Evolutionary conservation across 2,888 invertebrate species (phyloP).

Genomic region (Stenoptilia bipunctidactyla): DNA sequence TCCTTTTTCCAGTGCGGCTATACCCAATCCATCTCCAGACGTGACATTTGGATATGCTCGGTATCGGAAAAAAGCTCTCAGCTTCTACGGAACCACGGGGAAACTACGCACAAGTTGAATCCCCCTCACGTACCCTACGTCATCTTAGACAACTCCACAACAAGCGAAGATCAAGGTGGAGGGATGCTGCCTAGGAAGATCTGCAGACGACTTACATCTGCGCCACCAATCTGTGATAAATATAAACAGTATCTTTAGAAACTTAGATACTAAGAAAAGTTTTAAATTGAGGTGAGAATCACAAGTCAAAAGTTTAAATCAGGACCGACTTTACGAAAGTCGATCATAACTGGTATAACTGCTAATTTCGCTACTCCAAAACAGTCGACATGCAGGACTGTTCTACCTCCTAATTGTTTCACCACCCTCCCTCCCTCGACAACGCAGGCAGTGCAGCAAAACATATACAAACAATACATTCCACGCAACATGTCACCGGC

Average conservation of each 20-base stretch:
- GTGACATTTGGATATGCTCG: conserved; percentile 32
- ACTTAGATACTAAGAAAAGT: no score
- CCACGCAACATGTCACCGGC: no score
- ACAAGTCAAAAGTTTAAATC: no score
- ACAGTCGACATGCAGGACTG: no score
- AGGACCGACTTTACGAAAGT: no score
- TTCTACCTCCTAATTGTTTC: no score
- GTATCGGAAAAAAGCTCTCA: conserved; percentile 22
- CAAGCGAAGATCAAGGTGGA: conserved; percentile 18
- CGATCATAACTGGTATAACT: no score
- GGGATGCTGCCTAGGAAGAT: conserved; percentile 21
- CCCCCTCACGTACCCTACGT: conserved; percentile 31
- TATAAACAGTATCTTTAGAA: conserved; percentile 3
- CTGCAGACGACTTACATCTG: conserved; percentile 21
- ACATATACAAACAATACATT: no score
- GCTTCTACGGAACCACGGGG: conserved; percentile 28
- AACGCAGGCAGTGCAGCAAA: no score
- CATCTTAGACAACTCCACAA: conserved; percentile 21
- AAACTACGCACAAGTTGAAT: conserved; percentile 21
- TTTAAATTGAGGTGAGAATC: no score
- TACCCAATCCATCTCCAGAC: conserved; percentile 20
- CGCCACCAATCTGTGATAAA: conserved; percentile 17
- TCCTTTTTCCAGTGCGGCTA: conserved; percentile 39
- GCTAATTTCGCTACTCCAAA: no score
- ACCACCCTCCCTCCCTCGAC: no score